These are phyloP conservation scores for Perca flavescens DNA, from an alignment of 2,113 vertebrate species.

Conservation along the genomic window DNA sequence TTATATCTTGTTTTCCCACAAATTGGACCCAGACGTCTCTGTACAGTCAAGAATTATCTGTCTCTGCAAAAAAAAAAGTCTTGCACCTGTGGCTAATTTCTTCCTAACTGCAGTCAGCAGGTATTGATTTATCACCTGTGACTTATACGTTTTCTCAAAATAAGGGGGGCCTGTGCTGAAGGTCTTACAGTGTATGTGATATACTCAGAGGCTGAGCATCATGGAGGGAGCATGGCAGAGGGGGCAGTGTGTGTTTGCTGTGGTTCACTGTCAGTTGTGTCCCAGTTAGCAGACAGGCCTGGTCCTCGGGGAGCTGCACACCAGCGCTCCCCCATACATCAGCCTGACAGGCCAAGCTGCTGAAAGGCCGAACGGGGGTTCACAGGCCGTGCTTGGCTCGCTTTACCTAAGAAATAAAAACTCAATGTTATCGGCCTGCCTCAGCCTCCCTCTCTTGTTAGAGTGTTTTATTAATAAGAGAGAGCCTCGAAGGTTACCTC, in stretches of 20 bases:
- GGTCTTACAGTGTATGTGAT: slow-evolving; percentile 59
- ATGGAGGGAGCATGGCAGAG: slow-evolving; percentile 46
- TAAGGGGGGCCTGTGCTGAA: slow-evolving; percentile 40
- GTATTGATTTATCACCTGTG: slow-evolving; percentile 53
- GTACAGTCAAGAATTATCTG: slow-evolving; percentile 26
- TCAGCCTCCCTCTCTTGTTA: slow-evolving; percentile 74
- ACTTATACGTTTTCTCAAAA: slow-evolving; percentile 56
- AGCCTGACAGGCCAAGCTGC: slow-evolving; percentile 79
- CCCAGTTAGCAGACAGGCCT: slow-evolving; percentile 83
- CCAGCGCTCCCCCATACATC: slow-evolving; percentile 76
- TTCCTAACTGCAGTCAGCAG: slow-evolving; percentile 35
- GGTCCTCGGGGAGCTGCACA: slow-evolving; percentile 76
- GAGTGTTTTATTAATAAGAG: slow-evolving; percentile 75
- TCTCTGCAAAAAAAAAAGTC: neutral
- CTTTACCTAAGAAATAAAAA: slow-evolving; percentile 76
- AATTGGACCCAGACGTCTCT: slow-evolving; percentile 28
- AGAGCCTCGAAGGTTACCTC: slow-evolving; percentile 60
- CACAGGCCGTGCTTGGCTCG: slow-evolving; percentile 60
- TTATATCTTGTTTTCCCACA: slow-evolving; percentile 32
- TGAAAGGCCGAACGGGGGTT: slow-evolving; percentile 71
- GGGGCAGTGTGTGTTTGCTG: slow-evolving; percentile 64
- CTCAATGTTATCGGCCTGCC: slow-evolving; percentile 72
- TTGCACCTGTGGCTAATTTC: slow-evolving; percentile 63
- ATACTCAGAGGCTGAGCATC: slow-evolving; percentile 51
- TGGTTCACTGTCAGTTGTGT: slow-evolving; percentile 83